Conservation (phyloP, 1,140 invertebrate species). For the Eurosta solidaginis region DNA sequence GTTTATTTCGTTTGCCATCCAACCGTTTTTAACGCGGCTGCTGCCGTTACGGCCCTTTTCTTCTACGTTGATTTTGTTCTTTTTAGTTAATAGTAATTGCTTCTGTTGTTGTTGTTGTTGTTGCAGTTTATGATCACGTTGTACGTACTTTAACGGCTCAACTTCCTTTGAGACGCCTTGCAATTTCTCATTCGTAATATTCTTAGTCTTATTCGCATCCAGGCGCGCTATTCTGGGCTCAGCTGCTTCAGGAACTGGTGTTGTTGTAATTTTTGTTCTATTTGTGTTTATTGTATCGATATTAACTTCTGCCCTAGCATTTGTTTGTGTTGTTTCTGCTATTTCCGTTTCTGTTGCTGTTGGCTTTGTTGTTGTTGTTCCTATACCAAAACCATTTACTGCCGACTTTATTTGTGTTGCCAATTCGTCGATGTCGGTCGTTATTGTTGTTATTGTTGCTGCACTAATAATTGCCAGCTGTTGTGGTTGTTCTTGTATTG, state of each 20-base stretch:
- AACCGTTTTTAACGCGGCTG: not conserved
- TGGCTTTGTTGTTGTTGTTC: conserved; percentile 43
- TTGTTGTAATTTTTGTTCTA: conserved; percentile 2
- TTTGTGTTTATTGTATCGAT: conserved; percentile 1
- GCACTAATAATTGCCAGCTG: conserved; percentile 41
- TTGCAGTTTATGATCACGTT: not conserved
- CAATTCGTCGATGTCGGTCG: conserved; percentile 27
- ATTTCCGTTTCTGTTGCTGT: not conserved
- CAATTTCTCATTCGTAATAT: conserved; percentile 40
- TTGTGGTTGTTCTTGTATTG: conserved; percentile 21
- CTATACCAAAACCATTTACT: conserved; percentile 56
- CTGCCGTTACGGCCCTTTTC: not conserved
- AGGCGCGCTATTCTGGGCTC: not conserved
- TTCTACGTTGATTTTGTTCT: not conserved
- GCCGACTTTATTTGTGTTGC: conserved; percentile 42
- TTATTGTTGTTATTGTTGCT: conserved; percentile 38
- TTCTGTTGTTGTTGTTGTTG: conserved; percentile 1
- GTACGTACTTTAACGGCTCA: conserved; percentile 38
- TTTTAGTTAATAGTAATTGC: too few species aligned
- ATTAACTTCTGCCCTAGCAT: conserved; percentile 36
- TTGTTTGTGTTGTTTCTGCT: not conserved
- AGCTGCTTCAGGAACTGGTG: not conserved
- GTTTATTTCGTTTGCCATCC: not conserved
- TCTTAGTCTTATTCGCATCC: not conserved
- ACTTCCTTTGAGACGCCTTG: conserved; percentile 54